phyloP scores from a whole-genome alignment of 2,888 invertebrate genomes.

The Ormyrus thymus region DNA sequence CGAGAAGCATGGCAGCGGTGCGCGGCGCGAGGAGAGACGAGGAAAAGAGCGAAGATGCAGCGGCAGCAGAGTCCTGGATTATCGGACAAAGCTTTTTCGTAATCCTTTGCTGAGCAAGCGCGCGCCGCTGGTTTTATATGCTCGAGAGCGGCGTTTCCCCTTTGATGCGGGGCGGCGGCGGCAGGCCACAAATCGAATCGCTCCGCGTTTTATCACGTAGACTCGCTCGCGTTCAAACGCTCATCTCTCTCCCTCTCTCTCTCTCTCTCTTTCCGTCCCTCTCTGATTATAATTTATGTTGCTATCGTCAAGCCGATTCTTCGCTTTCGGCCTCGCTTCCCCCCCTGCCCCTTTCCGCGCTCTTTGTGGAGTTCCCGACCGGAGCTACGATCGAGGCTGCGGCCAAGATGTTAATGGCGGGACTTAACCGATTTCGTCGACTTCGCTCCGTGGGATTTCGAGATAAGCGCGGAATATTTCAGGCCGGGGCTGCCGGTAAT shows the following conservation, averaged over 20 bases:
- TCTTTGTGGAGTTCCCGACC: no score
- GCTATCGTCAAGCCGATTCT: constrained; percentile 10
- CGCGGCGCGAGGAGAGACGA: no score
- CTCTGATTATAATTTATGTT: constrained; percentile 72
- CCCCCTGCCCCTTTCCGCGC: not conserved
- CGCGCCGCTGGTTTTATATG: constrained; percentile 23
- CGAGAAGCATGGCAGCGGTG: no score
- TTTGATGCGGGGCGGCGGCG: constrained; percentile 68
- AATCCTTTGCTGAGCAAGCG: constrained; percentile 63
- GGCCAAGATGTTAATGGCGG: constrained; percentile 8
- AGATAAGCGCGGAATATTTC: constrained; percentile 7
- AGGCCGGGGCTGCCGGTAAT: not conserved
- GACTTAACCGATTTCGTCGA: constrained; percentile 17
- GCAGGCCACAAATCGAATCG: constrained; percentile 72
- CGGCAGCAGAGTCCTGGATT: constrained; percentile 16
- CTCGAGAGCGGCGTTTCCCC: constrained; percentile 48
- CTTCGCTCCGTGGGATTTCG: constrained; percentile 11
- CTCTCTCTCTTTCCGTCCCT: constrained; percentile 27
- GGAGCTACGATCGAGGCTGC: not conserved
- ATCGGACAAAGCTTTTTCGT: constrained; percentile 56
- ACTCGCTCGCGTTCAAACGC: not conserved
- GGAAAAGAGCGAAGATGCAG: no score
- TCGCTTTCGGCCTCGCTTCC: not conserved
- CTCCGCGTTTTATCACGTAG: constrained; percentile 71
- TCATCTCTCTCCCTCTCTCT: not conserved